Base-by-base conservation (phyloP, 1,140 invertebrate species). In the Cherax destructor region DNA sequence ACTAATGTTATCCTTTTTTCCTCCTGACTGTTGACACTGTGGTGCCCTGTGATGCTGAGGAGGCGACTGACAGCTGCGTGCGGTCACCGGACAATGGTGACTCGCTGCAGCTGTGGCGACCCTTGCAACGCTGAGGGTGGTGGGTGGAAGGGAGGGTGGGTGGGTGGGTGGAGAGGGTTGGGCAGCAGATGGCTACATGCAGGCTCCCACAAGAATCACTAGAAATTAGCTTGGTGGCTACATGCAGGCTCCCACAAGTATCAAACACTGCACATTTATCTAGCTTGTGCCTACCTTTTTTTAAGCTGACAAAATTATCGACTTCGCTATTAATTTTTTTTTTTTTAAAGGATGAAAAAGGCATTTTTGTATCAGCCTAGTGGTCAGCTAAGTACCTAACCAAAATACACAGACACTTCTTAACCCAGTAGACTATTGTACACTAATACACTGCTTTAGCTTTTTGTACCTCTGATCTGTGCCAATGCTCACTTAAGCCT, bases 91-190 rank as follows among this genome's bases (percentile, higher is more conserved):
- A 74, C 61, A 56, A 47, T 74, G 83, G 83, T 85, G 83, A 85
- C 69, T 72, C 47, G 83, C 83, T 85, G 69, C 83, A 85, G 83
- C 83, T 85, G 83, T 85, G 83, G 83, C 69, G 59, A 85, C 69
- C 83, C 79, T 81, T 81, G 79, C 79, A 81, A 81, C 79, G 79
- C 79, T 81, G 49, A 59, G 11, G 50, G 30, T 21, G 79, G 56
- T 24, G 83, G 49, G 83, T 84, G 61, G 61, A 41, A 65, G 83
- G 56, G 56, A 49, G 56, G 65, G 16, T 41, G 41, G 30, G 47
- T 4, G 59, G 65, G 30, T 85, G 61, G 83, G 24, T 30, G 30
- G 7, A 21, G 21, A 21, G 65, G 65, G 61, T 56, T 49, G n/a
- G 50, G 24, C 41, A 50, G 69, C 49, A 24, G 30, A 50, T 85